Percentiles rank a stretch among this genome's conserved stretches.
Conservation (phyloP, 23 tunicate genomes). For the Trididemnum clinides region DNA sequence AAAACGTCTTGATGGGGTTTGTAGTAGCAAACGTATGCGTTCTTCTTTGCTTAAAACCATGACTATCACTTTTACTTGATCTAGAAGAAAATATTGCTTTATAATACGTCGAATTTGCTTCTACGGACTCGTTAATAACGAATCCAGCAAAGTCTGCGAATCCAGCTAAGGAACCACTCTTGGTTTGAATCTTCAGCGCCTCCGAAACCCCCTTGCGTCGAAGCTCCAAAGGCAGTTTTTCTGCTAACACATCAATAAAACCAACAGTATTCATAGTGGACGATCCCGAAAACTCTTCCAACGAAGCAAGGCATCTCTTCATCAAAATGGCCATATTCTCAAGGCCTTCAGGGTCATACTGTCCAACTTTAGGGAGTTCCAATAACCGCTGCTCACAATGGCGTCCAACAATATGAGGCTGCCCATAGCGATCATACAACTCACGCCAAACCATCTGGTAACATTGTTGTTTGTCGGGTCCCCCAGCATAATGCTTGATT, state of each 20-base stretch:
- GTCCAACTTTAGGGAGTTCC: background rate
- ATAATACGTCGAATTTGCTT: slow-evolving; percentile 16
- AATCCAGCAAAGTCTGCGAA: slow-evolving; percentile 23
- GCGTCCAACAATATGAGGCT: slow-evolving; percentile 21
- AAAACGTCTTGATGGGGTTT: too few species aligned
- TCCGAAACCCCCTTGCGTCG: slow-evolving; percentile 2
- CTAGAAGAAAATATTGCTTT: slow-evolving; percentile 11
- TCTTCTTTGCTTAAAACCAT: too few species aligned
- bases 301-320: background rate
- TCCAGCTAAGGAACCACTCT: background rate
- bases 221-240: too few species aligned
- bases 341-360: slow-evolving; percentile 15
- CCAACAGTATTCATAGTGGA: background rate
- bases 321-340: slow-evolving; percentile 14
- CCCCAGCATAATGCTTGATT: too few species aligned
- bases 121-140: slow-evolving; percentile 8
- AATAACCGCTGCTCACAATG: slow-evolving; percentile 4
- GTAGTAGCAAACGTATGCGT: too few species aligned
- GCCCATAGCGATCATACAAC: slow-evolving; percentile 35
- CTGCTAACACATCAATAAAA: background rate
- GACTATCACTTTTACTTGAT: too few species aligned
- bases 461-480: too few species aligned
- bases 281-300: background rate
- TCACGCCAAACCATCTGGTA: too few species aligned
- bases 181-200: background rate